Percentiles rank a stretch among this genome's conserved stretches.
Evolutionary conservation across 2,888 invertebrate genomes (phyloP).

Genomic region (Sminthurinus aureus): DNA sequence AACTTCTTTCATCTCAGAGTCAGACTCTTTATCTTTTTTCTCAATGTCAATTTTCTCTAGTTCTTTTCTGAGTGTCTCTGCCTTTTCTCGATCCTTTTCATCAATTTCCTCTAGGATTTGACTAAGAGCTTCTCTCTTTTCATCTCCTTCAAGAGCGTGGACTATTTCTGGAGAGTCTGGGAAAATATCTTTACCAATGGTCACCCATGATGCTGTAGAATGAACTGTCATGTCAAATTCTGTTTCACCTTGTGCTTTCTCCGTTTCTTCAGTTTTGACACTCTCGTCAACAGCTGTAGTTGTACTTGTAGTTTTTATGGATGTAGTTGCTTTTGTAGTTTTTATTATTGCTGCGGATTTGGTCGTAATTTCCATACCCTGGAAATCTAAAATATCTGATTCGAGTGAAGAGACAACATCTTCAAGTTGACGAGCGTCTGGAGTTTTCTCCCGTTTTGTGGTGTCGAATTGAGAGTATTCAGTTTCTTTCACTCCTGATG

Average conservation of each 20-base stretch:
- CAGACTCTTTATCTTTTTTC: background rate
- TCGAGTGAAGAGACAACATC: slow-evolving; percentile 52
- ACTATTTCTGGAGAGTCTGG: slow-evolving; percentile 36
- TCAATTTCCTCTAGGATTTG: slow-evolving; percentile 17
- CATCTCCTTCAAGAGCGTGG: slow-evolving; percentile 6
- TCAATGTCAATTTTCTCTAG: background rate
- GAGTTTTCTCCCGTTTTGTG: slow-evolving; percentile 11
- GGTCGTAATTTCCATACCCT: slow-evolving; percentile 6
- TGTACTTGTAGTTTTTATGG: background rate
- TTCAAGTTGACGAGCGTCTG: slow-evolving; percentile 38
- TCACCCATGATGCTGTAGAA: slow-evolving; percentile 19
- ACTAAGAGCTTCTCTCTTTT: slow-evolving; percentile 28
- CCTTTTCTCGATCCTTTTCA: slow-evolving; percentile 29
- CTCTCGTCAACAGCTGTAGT: background rate
- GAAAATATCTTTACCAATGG: slow-evolving; percentile 37
- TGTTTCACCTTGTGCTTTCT: background rate
- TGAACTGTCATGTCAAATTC: slow-evolving; percentile 15
- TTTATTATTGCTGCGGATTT: background rate
- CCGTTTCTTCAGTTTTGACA: background rate
- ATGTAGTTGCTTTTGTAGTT: background rate
- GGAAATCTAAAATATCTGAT: slow-evolving; percentile 50
- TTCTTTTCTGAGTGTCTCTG: background rate
- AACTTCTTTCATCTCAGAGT: background rate
- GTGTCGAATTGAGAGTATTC: slow-evolving; percentile 39
- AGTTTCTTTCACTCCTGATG: background rate